Evolutionary conservation across 2,797 vertebrate genomes (phyloP).

Genomic region (Cuniculus paca): DNA sequence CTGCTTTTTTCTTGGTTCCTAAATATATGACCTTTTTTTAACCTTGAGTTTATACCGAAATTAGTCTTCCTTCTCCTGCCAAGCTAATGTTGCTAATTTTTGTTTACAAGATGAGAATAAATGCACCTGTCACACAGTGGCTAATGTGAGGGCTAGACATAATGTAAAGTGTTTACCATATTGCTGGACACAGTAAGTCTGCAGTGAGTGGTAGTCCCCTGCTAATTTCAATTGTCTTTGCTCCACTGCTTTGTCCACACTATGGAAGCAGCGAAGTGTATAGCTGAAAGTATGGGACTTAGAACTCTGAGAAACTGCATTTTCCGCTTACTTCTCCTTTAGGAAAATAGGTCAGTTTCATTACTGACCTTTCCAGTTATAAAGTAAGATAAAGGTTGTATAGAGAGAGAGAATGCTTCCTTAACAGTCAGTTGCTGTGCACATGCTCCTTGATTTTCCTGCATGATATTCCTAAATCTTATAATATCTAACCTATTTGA

Average conservation of each 20-base stretch:
- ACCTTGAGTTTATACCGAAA: neutral
- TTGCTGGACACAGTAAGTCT: neutral
- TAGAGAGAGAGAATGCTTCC: neutral
- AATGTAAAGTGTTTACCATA: neutral
- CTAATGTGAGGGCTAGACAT: neutral
- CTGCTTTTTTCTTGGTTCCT: constrained; percentile 1
- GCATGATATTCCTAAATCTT: neutral
- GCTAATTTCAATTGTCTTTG: neutral
- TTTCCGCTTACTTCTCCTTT: neutral
- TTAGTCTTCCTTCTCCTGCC: neutral
- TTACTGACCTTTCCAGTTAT: neutral
- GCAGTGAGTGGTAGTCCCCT: neutral
- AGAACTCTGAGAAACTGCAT: neutral
- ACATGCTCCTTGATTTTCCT: neutral
- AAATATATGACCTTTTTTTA: neutral
- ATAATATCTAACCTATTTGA: neutral
- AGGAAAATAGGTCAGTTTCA: neutral
- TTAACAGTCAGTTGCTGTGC: neutral
- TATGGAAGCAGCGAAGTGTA: neutral
- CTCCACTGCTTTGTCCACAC: neutral
- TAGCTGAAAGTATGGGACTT: neutral
- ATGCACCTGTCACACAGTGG: neutral
- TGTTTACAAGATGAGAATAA: constrained; percentile 16
- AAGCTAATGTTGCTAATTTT: constrained; percentile 9
- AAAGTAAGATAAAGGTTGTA: neutral